Conservation (phyloP, 2,113 vertebrate genomes). For the Paralichthys olivaceus region DNA sequence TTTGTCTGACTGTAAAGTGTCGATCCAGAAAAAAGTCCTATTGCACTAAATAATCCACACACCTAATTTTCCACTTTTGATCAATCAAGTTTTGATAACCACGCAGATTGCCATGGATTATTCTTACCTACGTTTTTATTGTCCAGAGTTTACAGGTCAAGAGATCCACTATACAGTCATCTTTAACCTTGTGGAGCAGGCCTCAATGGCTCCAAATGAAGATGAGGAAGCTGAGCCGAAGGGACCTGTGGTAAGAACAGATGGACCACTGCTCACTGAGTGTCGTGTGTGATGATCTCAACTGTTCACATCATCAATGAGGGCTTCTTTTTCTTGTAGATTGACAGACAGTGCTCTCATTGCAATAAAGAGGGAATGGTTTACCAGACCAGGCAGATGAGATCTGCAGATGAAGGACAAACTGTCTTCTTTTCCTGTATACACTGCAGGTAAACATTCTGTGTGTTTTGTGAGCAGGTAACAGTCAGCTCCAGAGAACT, state of each 20-base stretch:
- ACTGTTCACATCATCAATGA: neutral
- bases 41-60: too few relatives aligned
- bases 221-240: constrained; percentile 81
- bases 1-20: too few relatives aligned
- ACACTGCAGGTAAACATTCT: constrained; percentile 85
- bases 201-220: constrained; percentile 15
- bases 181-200: constrained; percentile 81
- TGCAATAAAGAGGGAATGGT: constrained; percentile 92
- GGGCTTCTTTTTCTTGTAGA: constrained; percentile 62
- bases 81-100: neutral
- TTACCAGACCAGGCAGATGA: constrained; percentile 92
- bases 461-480: neutral
- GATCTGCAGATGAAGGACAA: constrained; percentile 93
- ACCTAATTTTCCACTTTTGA: too few relatives aligned
- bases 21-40: too few relatives aligned
- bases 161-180: constrained; percentile 80
- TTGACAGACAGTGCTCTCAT: constrained; percentile 87
- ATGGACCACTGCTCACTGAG: neutral
- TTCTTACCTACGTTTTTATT: neutral
- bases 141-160: constrained; percentile 82
- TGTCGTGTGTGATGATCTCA: neutral
- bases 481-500: neutral
- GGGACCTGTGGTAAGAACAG: constrained; percentile 86
- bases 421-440: constrained; percentile 92
- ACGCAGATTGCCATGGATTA: neutral